Evolutionary conservation across 2,888 invertebrate genomes (phyloP).

Genomic region (Gortyna flavago): DNA sequence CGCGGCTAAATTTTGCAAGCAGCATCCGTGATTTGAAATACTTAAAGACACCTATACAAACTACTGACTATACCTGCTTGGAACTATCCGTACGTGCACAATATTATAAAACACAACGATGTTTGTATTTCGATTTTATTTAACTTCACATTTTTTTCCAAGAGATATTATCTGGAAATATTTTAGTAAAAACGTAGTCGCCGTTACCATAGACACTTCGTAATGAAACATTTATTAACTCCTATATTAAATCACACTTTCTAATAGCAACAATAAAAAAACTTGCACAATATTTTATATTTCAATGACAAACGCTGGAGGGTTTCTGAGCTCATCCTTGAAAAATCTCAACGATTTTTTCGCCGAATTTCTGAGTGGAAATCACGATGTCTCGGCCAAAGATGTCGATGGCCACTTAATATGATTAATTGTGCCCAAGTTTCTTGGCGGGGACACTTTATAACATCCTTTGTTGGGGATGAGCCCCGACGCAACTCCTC

Average conservation of each 20-base stretch:
- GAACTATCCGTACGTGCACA: not conserved
- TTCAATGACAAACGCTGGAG: slow-evolving; percentile 43
- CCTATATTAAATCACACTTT: slow-evolving; percentile 26
- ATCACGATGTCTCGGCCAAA: slow-evolving; percentile 65
- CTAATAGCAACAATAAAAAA: slow-evolving; percentile 48
- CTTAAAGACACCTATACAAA: not conserved
- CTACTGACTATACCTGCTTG: too few species aligned
- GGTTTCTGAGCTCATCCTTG: slow-evolving; percentile 39
- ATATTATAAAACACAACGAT: not conserved
- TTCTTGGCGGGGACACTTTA: slow-evolving; percentile 69
- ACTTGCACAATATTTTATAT: slow-evolving; percentile 50
- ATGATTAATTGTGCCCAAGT: slow-evolving; percentile 72
- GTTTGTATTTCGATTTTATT: not conserved
- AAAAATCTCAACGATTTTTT: slow-evolving; percentile 62
- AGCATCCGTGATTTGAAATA: too few species aligned
- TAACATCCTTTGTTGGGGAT: slow-evolving; percentile 72
- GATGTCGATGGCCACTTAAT: slow-evolving; percentile 73
- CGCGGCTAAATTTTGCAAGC: not conserved
- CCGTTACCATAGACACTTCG: not conserved
- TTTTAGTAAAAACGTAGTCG: slow-evolving; percentile 5
- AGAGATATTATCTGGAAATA: not conserved
- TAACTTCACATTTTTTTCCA: not conserved
- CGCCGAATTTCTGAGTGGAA: slow-evolving; percentile 63
- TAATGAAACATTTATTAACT: slow-evolving; percentile 37
- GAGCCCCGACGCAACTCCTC: slow-evolving; percentile 68